Base-by-base conservation (phyloP, 2,888 invertebrate genomes). In the Oscheius sp. region DNA sequence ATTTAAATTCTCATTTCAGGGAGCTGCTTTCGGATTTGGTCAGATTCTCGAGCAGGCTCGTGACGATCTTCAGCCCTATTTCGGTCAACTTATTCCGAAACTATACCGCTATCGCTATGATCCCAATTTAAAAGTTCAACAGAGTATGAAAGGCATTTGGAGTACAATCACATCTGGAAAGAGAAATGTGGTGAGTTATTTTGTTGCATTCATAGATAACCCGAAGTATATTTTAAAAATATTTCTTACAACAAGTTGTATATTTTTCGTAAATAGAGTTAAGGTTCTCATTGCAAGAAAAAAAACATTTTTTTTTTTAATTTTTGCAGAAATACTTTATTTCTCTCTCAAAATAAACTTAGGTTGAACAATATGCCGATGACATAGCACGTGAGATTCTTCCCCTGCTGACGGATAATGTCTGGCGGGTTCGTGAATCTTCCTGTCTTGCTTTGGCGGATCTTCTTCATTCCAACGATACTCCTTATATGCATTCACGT, bases 101-200 rank as follows among this genome's bases (percentile, higher is more conserved):
- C 89, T 95, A 26, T 94, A 72, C 56, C 72, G 79, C 51, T 92
- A 92, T 88, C 92, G 94, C 86, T 95, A 93, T 87, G 95, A 96
- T 87, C 95, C 95, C 12, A 93, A 93, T 71, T 92, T 93, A 33
- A 92, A 92, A 85, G 92, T 95, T 78, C 94, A 95, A 87, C 91
- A 92, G 86, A 93, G 94, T 17, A 95, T 96, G 94, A 90, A 92
- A 59, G 92, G 92, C 82, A 95, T 96, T 83, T 96, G 95, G 95
- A 91, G 92, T 75, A 92, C 93, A 14, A 90, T 96, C 56, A 94
- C 95, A 9, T 90, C 91, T 17, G 93, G 93, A 83, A 92, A 92
- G 2, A 91, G 91, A 82, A 92, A 93, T 86, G 92, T 92, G 56
- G 92, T 94, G 85, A 2, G 54, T 33, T n/a, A n/a, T n/a, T n/a